phyloP scores from a whole-genome alignment of 1,140 invertebrate genomes.

The Papilio polytes region DNA sequence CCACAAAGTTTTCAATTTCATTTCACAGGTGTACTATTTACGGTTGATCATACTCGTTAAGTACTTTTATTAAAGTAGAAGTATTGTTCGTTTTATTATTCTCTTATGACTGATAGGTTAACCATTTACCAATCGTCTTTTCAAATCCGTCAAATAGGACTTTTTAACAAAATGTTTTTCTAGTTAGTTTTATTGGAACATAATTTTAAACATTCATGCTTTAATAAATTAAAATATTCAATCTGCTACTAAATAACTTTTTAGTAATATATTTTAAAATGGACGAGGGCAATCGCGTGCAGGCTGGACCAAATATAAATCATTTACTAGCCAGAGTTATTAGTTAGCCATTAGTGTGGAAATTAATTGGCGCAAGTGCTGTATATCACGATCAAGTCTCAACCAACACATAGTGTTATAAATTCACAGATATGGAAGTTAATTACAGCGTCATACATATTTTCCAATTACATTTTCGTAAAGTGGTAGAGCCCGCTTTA shows the following conservation, averaged over 20 bases:
- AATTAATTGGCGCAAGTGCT: slow-evolving; percentile 21
- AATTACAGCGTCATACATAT: neutral
- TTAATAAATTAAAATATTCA: neutral
- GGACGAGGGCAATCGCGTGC: neutral
- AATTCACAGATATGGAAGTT: neutral
- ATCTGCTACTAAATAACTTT: neutral
- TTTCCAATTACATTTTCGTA: neutral
- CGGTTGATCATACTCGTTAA: neutral
- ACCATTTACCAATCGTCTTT: no score
- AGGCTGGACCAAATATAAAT: slow-evolving; percentile 26
- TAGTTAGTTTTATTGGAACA: no score
- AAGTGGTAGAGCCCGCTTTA: no score
- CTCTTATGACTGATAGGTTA: neutral
- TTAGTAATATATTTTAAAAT: neutral
- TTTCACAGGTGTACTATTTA: slow-evolving; percentile 4
- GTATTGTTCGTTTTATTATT: neutral
- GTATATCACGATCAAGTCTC: slow-evolving; percentile 15
- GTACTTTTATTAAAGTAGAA: neutral
- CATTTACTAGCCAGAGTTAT: slow-evolving; percentile 29
- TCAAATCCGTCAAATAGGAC: no score
- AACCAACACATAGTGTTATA: slow-evolving; percentile 17
- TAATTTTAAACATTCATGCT: neutral
- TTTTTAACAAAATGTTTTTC: no score
- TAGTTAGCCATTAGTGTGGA: slow-evolving; percentile 27
- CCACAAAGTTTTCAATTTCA: slow-evolving; percentile 8